Evolutionary conservation across 2,888 invertebrate species (phyloP).

Genomic region (Heliothis peltigera): DNA sequence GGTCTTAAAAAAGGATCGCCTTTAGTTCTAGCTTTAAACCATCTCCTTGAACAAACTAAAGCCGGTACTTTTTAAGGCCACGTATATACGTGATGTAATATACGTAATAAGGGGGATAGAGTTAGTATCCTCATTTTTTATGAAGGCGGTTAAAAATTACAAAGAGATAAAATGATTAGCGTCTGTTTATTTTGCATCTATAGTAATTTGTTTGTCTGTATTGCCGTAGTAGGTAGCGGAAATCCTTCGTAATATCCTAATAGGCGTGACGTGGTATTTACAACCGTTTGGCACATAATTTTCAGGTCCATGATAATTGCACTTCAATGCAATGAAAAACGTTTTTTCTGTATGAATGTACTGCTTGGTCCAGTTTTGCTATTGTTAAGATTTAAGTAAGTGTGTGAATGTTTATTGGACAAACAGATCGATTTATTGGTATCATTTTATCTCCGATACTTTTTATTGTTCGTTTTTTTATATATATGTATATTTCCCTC

Average conservation of each 20-base stretch:
- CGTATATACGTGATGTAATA: too few relatives aligned
- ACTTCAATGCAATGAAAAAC: constrained; percentile 30
- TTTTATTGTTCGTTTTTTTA: too few relatives aligned
- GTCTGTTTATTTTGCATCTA: background rate
- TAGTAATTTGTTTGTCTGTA: constrained; percentile 47
- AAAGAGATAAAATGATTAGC: background rate
- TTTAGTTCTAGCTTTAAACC: too few relatives aligned
- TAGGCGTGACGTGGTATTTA: constrained; percentile 62
- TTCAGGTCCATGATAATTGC: constrained; percentile 63
- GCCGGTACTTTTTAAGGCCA: too few relatives aligned
- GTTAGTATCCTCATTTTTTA: too few relatives aligned
- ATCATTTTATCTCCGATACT: too few relatives aligned
- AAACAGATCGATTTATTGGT: background rate
- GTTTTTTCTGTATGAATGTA: constrained; percentile 12
- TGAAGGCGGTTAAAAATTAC: background rate
- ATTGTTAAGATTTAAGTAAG: constrained; percentile 22
- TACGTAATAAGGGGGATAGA: too few relatives aligned
- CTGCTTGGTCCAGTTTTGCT: constrained; percentile 22
- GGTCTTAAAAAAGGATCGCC: too few relatives aligned
- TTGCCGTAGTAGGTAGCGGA: constrained; percentile 62
- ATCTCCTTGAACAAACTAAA: too few relatives aligned
- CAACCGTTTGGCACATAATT: constrained; percentile 55
- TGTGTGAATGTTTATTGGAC: constrained; percentile 29
- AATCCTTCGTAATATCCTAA: constrained; percentile 76
- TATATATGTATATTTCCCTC: too few relatives aligned